Evolutionary conservation across 30 jellyfish, hydroid and myxozoan genomes (phyloP).

Genomic region (Chironex yamaguchii): DNA sequence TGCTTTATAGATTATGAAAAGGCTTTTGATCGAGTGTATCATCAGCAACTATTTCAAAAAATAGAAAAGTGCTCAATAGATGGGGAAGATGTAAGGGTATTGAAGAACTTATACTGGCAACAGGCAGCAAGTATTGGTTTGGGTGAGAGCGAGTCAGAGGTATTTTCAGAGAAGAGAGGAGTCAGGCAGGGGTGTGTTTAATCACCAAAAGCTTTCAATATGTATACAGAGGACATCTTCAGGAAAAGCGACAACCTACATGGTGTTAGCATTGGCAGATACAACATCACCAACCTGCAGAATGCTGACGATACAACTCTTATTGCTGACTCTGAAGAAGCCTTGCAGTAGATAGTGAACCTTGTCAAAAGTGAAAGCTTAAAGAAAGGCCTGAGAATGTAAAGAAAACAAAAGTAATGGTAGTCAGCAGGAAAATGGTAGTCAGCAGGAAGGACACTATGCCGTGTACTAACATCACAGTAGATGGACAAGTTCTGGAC

Average conservation of each 20-base stretch:
- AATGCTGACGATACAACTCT: conserved; percentile 46
- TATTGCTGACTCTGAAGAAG: conserved; percentile 28
- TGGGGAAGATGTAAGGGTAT: background rate
- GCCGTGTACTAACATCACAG: background rate
- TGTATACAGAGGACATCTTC: background rate
- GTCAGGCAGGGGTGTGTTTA: conserved; percentile 1
- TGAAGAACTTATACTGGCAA: conserved; percentile 8
- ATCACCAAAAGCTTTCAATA: conserved; percentile 14
- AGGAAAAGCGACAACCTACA: background rate
- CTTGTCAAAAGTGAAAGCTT: conserved; percentile 17
- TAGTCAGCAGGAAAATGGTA: conserved; percentile 1
- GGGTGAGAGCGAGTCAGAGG: background rate
- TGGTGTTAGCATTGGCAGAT: conserved; percentile 10
- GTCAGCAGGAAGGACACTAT: too few species aligned
- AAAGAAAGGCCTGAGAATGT: background rate
- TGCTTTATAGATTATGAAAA: too few species aligned
- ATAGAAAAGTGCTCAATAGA: too few species aligned
- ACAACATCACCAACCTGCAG: conserved; percentile 8
- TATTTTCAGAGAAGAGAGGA: background rate
- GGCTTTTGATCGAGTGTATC: too few species aligned
- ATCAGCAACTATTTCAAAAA: too few species aligned
- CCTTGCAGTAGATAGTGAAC: conserved; percentile 8
- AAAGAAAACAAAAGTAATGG: background rate
- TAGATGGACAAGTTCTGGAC: conserved; percentile 1
- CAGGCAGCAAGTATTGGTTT: conserved; percentile 8